Evolutionary conservation across 1,140 invertebrate genomes (phyloP).

Genomic region (Lepidotrigona ventralis): DNA sequence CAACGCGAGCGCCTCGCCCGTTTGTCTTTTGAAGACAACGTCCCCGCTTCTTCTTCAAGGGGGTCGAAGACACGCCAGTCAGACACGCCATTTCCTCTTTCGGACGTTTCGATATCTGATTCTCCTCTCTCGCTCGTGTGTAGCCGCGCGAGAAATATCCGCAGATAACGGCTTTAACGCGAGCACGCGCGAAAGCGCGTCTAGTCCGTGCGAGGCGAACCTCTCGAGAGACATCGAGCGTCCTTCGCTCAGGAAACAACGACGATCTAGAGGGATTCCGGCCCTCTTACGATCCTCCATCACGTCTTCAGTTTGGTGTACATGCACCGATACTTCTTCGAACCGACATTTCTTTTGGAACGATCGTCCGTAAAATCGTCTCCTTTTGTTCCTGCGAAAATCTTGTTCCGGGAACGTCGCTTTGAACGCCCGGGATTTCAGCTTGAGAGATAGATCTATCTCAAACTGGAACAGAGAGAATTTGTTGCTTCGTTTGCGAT

Average conservation of each 20-base stretch:
- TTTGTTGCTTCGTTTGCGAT: too few relatives aligned
- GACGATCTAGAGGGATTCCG: conserved; percentile 19
- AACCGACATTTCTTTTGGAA: not conserved
- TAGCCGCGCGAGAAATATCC: not conserved
- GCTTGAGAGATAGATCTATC: not conserved
- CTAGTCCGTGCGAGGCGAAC: too few relatives aligned
- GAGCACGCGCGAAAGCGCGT: not conserved
- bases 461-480: too few relatives aligned
- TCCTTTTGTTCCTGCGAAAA: conserved; percentile 56
- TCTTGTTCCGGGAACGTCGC: conserved; percentile 51
- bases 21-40: too few relatives aligned
- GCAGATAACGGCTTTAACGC: not conserved
- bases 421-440: conserved; percentile 23
- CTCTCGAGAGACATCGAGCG: not conserved
- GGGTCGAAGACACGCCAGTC: not conserved
- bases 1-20: conserved; percentile 10
- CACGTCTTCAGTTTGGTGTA: not conserved
- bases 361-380: not conserved
- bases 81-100: conserved; percentile 5
- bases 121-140: not conserved
- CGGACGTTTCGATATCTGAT: conserved; percentile 3
- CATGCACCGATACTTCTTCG: conserved; percentile 11
- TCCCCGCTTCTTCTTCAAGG: not conserved
- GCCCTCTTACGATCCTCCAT: conserved; percentile 4
- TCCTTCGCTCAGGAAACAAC: not conserved